Evolutionary conservation across 2,113 vertebrate species (phyloP).

Genomic region (Callionymus lyra): DNA sequence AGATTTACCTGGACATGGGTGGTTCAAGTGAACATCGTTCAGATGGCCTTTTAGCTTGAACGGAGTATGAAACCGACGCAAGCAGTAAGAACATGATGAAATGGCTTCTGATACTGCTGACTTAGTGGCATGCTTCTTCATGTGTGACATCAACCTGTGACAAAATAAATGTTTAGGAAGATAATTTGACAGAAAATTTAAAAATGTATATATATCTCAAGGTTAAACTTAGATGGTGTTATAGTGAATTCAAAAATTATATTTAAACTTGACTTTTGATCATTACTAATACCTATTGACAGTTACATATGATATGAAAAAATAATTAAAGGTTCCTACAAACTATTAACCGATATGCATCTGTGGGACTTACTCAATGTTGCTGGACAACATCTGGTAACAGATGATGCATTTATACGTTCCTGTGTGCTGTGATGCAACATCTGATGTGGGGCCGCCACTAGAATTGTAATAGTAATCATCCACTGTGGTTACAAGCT

Average conservation of each 20-base stretch:
- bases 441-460: rapidly evolving
- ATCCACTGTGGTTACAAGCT: slow-evolving; percentile 50
- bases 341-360: too few relatives aligned
- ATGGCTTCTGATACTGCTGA: slow-evolving; percentile 64
- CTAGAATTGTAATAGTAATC: slow-evolving; percentile 45
- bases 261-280: too few relatives aligned
- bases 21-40: slow-evolving; percentile 77
- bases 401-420: slow-evolving; percentile 34
- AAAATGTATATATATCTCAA: too few relatives aligned
- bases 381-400: slow-evolving; percentile 15
- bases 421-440: rapidly evolving
- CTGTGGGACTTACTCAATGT: slow-evolving; percentile 31
- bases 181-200: background rate
- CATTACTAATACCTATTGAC: too few relatives aligned
- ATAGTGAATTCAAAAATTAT: too few relatives aligned
- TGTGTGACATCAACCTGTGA: slow-evolving; percentile 86
- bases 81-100: slow-evolving; percentile 80
- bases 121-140: slow-evolving; percentile 76
- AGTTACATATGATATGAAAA: too few relatives aligned
- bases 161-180: background rate
- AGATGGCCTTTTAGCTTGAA: slow-evolving; percentile 83
- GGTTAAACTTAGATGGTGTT: too few relatives aligned
- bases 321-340: too few relatives aligned
- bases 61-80: slow-evolving; percentile 73
- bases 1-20: slow-evolving; percentile 67